Conservation (phyloP, 2,888 invertebrate species). For the Cylindroiulus punctatus region DNA sequence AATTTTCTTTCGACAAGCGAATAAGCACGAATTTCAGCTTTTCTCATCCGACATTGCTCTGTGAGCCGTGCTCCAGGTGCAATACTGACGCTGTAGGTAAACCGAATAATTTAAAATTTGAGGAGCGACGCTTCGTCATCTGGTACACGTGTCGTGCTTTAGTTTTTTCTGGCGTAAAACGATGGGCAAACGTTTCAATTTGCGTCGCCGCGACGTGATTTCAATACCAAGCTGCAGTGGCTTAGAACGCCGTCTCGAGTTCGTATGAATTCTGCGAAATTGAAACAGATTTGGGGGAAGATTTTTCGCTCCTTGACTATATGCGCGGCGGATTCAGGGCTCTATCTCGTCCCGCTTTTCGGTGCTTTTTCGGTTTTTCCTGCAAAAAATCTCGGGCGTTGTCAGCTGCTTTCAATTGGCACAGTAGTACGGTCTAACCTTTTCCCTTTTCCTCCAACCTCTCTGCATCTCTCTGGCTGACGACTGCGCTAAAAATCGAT, state of each 20-base stretch:
- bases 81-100: neutral
- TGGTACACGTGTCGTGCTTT: neutral
- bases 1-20: too few species aligned
- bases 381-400: neutral
- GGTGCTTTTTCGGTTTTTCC: neutral
- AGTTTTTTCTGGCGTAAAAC: neutral
- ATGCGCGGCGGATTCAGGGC: too few species aligned
- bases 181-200: constrained; percentile 12
- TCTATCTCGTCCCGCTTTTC: neutral
- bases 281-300: constrained; percentile 10
- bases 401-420: constrained; percentile 34
- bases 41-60: neutral
- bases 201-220: neutral
- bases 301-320: neutral
- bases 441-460: neutral
- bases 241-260: neutral
- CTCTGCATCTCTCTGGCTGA: neutral
- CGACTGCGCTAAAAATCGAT: neutral
- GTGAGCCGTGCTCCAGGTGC: neutral
- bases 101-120: neutral
- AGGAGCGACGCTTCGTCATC: neutral
- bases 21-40: too few species aligned
- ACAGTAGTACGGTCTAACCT: neutral
- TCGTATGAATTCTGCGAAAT: neutral
- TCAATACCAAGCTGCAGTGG: neutral